phyloP scores from a whole-genome alignment of 2,797 vertebrate species.

The Neosalanx taihuensis region DNA sequence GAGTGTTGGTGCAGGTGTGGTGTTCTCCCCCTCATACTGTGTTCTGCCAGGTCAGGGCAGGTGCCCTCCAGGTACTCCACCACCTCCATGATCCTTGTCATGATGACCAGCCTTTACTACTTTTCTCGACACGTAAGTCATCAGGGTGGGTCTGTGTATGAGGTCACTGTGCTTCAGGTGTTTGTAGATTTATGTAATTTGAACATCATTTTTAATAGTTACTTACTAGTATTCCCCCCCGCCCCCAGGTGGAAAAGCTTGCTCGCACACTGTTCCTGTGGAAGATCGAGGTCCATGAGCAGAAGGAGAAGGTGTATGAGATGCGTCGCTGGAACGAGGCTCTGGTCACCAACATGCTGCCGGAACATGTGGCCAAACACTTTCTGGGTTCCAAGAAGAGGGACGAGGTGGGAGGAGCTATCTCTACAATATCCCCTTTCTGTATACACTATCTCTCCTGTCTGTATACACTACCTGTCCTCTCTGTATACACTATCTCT shows the following conservation, averaged over 20 bases:
- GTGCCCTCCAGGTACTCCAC: conserved; percentile 92
- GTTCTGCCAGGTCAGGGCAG: conserved; percentile 69
- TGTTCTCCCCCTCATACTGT: not conserved
- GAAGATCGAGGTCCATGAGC: conserved; percentile 95
- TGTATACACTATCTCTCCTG: too few species aligned
- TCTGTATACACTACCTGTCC: too few species aligned
- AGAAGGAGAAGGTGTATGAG: conserved; percentile 95
- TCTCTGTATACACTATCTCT: too few species aligned
- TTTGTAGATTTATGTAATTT: too few species aligned
- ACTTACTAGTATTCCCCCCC: not conserved
- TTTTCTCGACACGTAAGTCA: conserved; percentile 92
- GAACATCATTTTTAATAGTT: too few species aligned
- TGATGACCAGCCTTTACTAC: conserved; percentile 97
- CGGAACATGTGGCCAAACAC: conserved; percentile 88
- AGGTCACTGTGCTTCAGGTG: too few species aligned
- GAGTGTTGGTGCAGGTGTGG: not conserved
- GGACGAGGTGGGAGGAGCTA: conserved; percentile 81
- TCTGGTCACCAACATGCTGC: conserved; percentile 94
- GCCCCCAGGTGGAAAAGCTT: conserved; percentile 86
- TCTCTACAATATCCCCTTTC: too few species aligned
- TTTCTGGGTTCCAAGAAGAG: conserved; percentile 95
- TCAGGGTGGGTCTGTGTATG: too few species aligned
- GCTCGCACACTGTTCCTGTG: conserved; percentile 90
- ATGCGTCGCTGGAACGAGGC: conserved; percentile 97
- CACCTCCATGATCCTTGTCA: conserved; percentile 88